Evolutionary conservation across 2,797 vertebrate species (phyloP).

Genomic region (Buphagus erythrorhynchus): DNA sequence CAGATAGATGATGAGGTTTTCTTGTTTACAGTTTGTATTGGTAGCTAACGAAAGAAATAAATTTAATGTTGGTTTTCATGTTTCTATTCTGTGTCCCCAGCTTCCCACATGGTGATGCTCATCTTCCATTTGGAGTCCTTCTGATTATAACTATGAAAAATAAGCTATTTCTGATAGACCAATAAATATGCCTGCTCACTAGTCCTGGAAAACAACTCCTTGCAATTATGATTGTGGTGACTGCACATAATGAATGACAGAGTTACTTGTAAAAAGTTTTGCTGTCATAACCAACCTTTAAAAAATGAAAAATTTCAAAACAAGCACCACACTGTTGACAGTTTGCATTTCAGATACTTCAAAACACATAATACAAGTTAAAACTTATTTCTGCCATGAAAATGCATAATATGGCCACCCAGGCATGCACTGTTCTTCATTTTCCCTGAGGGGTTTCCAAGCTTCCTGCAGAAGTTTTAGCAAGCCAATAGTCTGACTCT

Average conservation of each 20-base stretch:
- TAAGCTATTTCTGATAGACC: conserved; percentile 58
- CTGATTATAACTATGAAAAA: conserved; percentile 54
- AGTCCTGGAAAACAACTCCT: conserved; percentile 33
- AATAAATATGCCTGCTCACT: conserved; percentile 37
- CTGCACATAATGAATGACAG: conserved; percentile 18
- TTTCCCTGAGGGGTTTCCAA: neutral
- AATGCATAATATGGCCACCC: neutral
- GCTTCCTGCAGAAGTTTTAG: neutral
- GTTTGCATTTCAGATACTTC: neutral
- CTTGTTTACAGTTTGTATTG: conserved; percentile 52
- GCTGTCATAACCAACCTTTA: conserved; percentile 12
- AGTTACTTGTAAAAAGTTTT: conserved; percentile 23
- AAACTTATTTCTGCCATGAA: neutral
- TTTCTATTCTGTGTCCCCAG: conserved; percentile 37
- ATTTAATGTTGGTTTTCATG: neutral
- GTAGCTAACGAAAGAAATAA: conserved; percentile 12
- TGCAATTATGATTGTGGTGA: conserved; percentile 48
- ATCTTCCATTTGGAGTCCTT: conserved; percentile 54
- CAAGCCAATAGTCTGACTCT: neutral
- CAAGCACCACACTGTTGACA: neutral
- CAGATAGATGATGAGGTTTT: conserved; percentile 7
- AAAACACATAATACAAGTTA: neutral
- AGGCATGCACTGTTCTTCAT: neutral
- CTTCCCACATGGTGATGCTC: conserved; percentile 58
- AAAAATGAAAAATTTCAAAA: conserved; percentile 45